These are phyloP conservation scores for Diarsia brunnea DNA, from an alignment of 2,888 invertebrate species.

Conservation along the genomic window DNA sequence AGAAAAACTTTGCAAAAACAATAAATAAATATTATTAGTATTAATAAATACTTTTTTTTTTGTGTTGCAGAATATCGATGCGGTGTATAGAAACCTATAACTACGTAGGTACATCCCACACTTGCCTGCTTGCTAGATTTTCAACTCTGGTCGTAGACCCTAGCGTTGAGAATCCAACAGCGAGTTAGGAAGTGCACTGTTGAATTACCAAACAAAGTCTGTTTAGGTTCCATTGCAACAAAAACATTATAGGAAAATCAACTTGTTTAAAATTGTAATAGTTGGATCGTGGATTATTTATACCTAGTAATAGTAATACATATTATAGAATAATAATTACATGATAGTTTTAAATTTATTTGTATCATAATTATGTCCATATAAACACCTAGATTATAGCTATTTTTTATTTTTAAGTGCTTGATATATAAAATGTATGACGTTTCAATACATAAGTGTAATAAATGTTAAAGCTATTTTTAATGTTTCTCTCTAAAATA, in stretches of 20 bases:
- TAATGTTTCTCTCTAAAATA: rapidly evolving
- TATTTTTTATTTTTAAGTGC: too few species aligned
- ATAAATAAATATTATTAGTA: too few species aligned
- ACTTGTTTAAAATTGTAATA: neutral
- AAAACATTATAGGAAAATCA: neutral
- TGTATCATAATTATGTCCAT: too few species aligned
- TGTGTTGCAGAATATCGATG: conserved; percentile 1
- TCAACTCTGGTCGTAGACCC: neutral
- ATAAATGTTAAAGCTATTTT: too few species aligned
- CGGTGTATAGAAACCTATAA: neutral
- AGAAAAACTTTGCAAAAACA: too few species aligned
- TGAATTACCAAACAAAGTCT: neutral
- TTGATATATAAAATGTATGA: neutral
- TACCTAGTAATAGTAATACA: too few species aligned
- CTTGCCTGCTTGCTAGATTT: neutral
- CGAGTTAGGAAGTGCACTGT: neutral
- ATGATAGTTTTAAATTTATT: too few species aligned
- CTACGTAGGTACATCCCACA: neutral
- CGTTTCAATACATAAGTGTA: neutral
- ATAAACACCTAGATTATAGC: too few species aligned
- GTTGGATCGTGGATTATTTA: neutral
- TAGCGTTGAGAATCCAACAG: too few species aligned
- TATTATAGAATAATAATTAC: too few species aligned
- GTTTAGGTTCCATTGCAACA: neutral
- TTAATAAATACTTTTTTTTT: too few species aligned